phyloP scores from a whole-genome alignment of 2,113 vertebrate genomes.

The Colistium nudipinnis region DNA sequence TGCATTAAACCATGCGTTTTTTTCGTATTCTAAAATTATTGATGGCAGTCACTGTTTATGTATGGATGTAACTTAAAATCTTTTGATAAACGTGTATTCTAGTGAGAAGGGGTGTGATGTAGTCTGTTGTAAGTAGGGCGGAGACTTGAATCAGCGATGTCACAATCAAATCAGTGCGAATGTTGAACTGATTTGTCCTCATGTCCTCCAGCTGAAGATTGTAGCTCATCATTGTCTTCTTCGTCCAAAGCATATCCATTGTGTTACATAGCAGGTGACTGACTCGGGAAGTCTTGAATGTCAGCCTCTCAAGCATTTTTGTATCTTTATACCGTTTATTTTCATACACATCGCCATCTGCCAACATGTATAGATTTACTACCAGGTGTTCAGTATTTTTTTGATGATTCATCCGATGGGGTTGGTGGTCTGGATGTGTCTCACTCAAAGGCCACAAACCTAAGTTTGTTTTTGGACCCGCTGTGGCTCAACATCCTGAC shows the following conservation, averaged over 20 bases:
- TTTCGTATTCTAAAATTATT: conserved; percentile 45
- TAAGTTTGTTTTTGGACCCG: conserved; percentile 36
- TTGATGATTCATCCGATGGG: conserved; percentile 40
- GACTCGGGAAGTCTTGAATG: conserved; percentile 67
- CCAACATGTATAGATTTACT: conserved; percentile 63
- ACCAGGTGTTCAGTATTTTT: too few relatives aligned
- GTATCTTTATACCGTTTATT: conserved; percentile 63
- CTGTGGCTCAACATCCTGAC: conserved; percentile 57
- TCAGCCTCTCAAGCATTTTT: conserved; percentile 64
- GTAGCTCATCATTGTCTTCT: conserved; percentile 67
- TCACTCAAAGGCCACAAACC: conserved; percentile 34
- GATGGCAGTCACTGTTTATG: conserved; percentile 63
- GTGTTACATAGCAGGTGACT: conserved; percentile 44
- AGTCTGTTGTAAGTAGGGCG: conserved; percentile 25
- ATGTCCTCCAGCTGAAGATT: conserved; percentile 75
- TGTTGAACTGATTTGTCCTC: conserved; percentile 71
- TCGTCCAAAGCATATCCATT: conserved; percentile 65
- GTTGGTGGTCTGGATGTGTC: conserved; percentile 43
- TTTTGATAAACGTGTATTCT: conserved; percentile 47
- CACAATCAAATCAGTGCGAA: conserved; percentile 78
- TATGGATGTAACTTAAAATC: conserved; percentile 66
- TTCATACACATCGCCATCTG: conserved; percentile 64
- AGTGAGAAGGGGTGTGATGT: conserved; percentile 25
- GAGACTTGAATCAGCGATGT: conserved; percentile 78
- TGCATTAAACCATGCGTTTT: conserved; percentile 44